Base-by-base conservation (phyloP, 2,888 invertebrate genomes). In the Cactoblastis cactorum region DNA sequence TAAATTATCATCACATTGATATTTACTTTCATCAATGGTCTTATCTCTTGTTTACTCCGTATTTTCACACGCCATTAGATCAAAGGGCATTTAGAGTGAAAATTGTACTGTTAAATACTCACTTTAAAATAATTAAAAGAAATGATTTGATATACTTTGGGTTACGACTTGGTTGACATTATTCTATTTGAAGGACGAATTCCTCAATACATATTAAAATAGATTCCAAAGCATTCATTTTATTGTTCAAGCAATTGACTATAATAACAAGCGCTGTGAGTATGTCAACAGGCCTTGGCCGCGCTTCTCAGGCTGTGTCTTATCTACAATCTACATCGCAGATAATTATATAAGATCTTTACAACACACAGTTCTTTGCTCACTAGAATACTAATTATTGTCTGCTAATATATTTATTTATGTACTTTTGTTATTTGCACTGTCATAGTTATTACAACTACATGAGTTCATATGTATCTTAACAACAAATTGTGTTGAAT, bases 171-270 rank as follows among this genome's bases (percentile, higher is more conserved):
- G 28, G 14, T 45, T 47, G 39, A 48, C 28, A 45, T 9, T 35
- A 32, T 3, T 46, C 22, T 22, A 43, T 12, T 28, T 39, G 24
- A 39, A 50, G 47, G 37, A 46, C 28, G 19, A 41, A 45, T 53
- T 50, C 46, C 15, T 33, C 37, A 24, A 37, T 22, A 35, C 38
- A 22, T 53, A 60, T 57, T 59, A 54, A 60, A 65, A 65, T 63
- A 61, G 66, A 63, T 63, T 56, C 54, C 52, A 67, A 58, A 60
- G 59, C 52, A 59, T 70, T 69, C 53, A 57, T 61, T 62, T 48
- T 60, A 64, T 63, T 63, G 62, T 62, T 61, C 61, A 56, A 60
- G 67, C 71, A 76, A 79, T 77, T 73, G 72, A 58, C 64, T 69
- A 59, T 71, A 75, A 72, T 71, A 68, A 65, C 57, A 52, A 50